Evolutionary conservation across 2,888 invertebrate species (phyloP), one percentile per base, ranked within the genome.

Genomic region (Melitaea athalia): DNA sequence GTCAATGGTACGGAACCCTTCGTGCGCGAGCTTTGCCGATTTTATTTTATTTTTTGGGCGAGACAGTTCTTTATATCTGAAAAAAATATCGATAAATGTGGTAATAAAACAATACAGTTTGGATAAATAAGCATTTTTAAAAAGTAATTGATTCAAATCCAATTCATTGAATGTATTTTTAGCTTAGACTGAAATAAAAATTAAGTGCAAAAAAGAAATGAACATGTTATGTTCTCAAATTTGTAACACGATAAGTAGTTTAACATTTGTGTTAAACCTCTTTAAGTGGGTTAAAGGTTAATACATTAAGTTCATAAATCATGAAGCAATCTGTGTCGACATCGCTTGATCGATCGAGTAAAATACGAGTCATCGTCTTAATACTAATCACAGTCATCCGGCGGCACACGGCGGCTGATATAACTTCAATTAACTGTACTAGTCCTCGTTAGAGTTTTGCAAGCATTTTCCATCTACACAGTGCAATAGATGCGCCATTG

Each of bases 401-500:
- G 57, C 52, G 38, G 45, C 53, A 65, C 59, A 67, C 66, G 47
- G 47, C 33, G 33, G 38, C 38, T 78, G 86, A 85, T 80, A 87
- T 88, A 88, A 87, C 84, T 88, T 88, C 88, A 88, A 88, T 89
- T 89, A 89, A 84, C 80, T 77, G 79, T 79, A 81, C 81, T 80
- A 61, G 55, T 77, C 81, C 82, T 89, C 86, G 89, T 89, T 88
- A 88, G 82, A 82, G 85, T 85, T 86, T 81, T 77, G 84, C 78
- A 81, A 83, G 80, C 68, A 50, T 68, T 66, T 69, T 61, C 68
- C 65, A 63, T 63, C 63, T 66, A 49, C 69, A 60, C 60, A 17
- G 79, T 79, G 85, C 86, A 87, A 89, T 89, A 86, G 87, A 89
- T 89, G 88, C 83, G 79, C 89, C 82, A 89, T 91, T 91, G 90